A percentile compares a stretch with the other conserved stretches of the same genome.
Conservation (phyloP, 2,113 vertebrate genomes). For the Alectura lathami region DNA sequence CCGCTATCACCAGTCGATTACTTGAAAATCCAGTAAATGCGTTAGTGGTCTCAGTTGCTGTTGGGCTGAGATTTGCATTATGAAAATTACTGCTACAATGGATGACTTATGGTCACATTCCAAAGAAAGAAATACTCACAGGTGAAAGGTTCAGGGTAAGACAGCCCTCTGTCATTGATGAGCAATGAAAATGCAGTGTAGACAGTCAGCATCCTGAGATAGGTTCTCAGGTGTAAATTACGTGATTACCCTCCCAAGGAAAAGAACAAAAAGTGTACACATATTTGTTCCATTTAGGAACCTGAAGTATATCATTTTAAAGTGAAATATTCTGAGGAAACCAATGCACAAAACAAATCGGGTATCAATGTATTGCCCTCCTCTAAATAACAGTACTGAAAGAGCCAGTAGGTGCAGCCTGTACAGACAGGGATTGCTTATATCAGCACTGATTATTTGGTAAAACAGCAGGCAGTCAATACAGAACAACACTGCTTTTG, state of each 20-base stretch:
- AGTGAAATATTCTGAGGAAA: background rate
- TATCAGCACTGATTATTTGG: background rate
- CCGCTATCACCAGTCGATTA: background rate
- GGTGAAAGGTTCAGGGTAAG: background rate
- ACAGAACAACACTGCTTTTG: background rate
- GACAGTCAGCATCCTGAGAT: background rate
- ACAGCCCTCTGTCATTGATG: background rate
- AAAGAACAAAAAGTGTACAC: background rate
- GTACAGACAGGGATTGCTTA: background rate
- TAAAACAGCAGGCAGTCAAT: background rate
- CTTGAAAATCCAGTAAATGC: background rate
- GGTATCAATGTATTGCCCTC: background rate
- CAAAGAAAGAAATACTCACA: background rate
- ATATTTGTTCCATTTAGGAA: background rate
- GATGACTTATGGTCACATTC: background rate
- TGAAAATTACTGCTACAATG: background rate
- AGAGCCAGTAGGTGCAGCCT: background rate
- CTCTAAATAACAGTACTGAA: background rate
- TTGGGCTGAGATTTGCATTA: background rate
- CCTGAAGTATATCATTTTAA: background rate
- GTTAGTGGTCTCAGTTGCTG: background rate
- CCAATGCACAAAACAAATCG: rapidly evolving
- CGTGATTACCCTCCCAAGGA: background rate
- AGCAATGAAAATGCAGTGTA: background rate
- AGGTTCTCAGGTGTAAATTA: background rate